phyloP scores from a whole-genome alignment of 2,797 vertebrate species.

The Cuculus canorus region DNA sequence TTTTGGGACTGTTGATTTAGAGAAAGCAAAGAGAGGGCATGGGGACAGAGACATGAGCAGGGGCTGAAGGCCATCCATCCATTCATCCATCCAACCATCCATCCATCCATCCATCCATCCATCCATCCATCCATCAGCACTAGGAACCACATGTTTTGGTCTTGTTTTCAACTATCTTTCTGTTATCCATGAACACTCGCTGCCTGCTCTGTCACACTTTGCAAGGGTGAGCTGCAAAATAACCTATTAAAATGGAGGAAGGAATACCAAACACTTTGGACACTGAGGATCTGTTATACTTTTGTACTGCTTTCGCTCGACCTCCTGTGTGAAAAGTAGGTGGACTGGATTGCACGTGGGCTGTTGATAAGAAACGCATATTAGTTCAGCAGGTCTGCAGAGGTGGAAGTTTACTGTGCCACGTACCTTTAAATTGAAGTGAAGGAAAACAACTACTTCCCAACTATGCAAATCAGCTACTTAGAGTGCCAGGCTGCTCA shows the following conservation, averaged over 20 bases:
- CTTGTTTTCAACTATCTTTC: neutral
- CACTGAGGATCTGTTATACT: neutral
- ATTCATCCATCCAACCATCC: neutral
- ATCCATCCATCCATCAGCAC: no score
- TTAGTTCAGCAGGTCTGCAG: neutral
- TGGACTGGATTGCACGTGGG: neutral
- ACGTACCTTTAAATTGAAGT: constrained; percentile 13
- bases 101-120: no score
- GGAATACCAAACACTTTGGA: fast-evolving
- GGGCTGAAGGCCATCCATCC: neutral
- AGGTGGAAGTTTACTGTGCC: neutral
- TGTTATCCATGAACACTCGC: neutral
- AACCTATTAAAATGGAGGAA: neutral
- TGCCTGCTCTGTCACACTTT: neutral
- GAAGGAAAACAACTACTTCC: neutral
- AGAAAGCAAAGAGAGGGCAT: neutral
- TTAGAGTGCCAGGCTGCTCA: neutral
- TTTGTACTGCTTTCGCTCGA: neutral
- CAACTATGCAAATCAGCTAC: neutral
- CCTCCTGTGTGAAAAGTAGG: neutral
- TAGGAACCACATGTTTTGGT: neutral
- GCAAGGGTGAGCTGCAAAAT: neutral
- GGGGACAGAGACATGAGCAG: neutral
- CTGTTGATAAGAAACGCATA: neutral
- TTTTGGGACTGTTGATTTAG: neutral